A percentile compares a stretch with the other conserved stretches of the same genome.
phyloP scores from a whole-genome alignment of 2,797 vertebrate genomes.

The Remorina albescens region DNA sequence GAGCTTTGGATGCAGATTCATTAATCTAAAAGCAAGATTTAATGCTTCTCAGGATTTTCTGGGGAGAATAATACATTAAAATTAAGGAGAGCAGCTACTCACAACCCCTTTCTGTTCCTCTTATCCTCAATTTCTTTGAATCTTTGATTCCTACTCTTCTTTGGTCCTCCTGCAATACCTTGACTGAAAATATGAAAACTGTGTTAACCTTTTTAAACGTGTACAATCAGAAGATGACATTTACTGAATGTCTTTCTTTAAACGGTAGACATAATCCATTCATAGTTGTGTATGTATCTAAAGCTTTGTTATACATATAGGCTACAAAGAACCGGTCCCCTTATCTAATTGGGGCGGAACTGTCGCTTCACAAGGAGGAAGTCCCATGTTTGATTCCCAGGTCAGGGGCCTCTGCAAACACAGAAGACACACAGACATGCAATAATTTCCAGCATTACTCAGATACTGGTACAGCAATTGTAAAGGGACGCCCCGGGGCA shows the following conservation, averaged over 20 bases:
- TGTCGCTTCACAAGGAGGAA: no score
- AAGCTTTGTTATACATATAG: no score
- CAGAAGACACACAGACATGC: no score
- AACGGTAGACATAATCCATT: slow-evolving; percentile 3
- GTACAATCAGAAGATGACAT: slow-evolving; percentile 5
- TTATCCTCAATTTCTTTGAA: slow-evolving; percentile 24
- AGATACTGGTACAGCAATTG: no score
- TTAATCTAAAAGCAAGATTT: slow-evolving; percentile 62
- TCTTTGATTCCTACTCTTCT: slow-evolving; percentile 17
- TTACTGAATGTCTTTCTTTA: background rate
- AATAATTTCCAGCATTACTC: no score
- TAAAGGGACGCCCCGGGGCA: no score
- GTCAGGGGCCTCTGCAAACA: no score
- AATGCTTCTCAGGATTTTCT: slow-evolving; percentile 40
- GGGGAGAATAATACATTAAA: slow-evolving; percentile 23
- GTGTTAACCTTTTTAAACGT: slow-evolving; percentile 18
- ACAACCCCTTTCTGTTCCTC: slow-evolving; percentile 30
- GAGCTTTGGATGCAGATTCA: slow-evolving; percentile 57
- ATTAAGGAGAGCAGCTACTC: slow-evolving; percentile 28
- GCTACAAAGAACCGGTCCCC: no score
- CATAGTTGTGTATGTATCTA: no score
- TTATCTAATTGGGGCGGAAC: no score
- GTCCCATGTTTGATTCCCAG: no score
- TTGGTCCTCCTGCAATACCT: slow-evolving; percentile 3
- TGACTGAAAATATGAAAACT: slow-evolving; percentile 18